Evolutionary conservation across 2,797 vertebrate species (phyloP), one percentile per base, ranked within the genome.

Genomic region (Bovichtus variegatus): DNA sequence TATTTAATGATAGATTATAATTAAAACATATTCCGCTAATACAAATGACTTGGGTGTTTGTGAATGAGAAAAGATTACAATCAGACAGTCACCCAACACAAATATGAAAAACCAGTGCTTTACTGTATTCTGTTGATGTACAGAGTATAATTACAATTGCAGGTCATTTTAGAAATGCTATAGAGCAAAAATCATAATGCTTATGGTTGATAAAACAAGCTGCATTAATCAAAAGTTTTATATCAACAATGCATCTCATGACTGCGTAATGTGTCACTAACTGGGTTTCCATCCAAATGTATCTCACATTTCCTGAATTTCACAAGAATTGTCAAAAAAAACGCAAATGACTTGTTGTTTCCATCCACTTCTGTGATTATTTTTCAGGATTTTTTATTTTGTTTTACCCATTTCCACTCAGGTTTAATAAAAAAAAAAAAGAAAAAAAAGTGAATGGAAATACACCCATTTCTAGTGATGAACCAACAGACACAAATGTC

Each of bases 1-100:
- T 95, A 95, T 95, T 95, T 95, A 96, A 95, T 92, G 88, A 94
- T 80, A 94, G 89, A 94, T 91, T 94, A 90, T 91, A 93, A 93
- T 92, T 92, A 89, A 90, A 92, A 84, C 43, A 74, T 91, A 91
- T 92, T 91, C 66, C 86, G 91, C 91, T 91, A 92, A 92, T 84
- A 89, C 73, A 60, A 43, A 58, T 5, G 8, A 51, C n/a, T 19
- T 78, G 66, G 44, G 47, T 69, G 49, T 76, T 67, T 78, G 36
- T 55, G 44, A 53, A 25, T 70, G 44, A 38, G 15, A 53, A 49
- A 15, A 0, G n/a, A 60, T 58, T 38, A 40, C 25, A 29, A 9
- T 53, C 9, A 18, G 36, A 58, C 3, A 55, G 36, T 65, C 36
- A 49, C 10, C 7, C 5, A 13, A 64, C 38, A 51, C 29, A 51